Percentiles rank a stretch among this genome's conserved stretches.
phyloP scores from a whole-genome alignment of 2,113 vertebrate genomes.

The Zosterops pallidus region DNA sequence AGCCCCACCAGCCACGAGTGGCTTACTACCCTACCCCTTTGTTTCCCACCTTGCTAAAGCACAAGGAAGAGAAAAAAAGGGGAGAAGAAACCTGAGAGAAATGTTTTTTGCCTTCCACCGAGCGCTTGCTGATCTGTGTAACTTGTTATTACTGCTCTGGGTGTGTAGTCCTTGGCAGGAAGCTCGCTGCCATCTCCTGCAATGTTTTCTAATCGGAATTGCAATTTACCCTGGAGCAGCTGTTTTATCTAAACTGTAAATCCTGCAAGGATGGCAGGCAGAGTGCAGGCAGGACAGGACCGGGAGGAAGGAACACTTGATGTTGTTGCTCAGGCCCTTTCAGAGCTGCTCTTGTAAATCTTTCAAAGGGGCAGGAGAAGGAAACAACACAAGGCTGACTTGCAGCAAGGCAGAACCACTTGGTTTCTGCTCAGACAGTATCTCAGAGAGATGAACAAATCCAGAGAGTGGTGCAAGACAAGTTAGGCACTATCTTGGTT shows the following conservation, averaged over 20 bases:
- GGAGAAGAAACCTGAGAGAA: neutral
- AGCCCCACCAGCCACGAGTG: neutral
- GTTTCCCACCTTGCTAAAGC: neutral
- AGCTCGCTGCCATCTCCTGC: neutral
- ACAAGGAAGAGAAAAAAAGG: neutral
- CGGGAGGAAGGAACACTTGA: neutral
- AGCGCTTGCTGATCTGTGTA: neutral
- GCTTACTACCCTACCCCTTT: neutral
- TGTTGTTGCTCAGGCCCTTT: neutral
- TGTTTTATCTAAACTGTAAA: conserved; percentile 1
- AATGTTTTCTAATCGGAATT: neutral
- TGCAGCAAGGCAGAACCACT: neutral
- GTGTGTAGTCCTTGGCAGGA: conserved; percentile 20
- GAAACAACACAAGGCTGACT: neutral
- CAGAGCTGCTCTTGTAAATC: neutral
- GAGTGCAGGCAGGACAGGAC: neutral
- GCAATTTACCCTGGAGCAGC: neutral
- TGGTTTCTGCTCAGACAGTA: neutral
- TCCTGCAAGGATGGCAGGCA: neutral
- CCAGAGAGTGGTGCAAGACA: neutral
- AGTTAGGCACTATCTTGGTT: neutral
- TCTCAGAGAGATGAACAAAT: neutral
- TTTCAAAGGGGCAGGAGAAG: neutral
- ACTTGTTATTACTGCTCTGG: neutral
- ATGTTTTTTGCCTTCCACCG: neutral